Evolutionary conservation across 2,888 invertebrate species (phyloP), one percentile per base, ranked within the genome.

Genomic region (Euplagia quadripunctaria): DNA sequence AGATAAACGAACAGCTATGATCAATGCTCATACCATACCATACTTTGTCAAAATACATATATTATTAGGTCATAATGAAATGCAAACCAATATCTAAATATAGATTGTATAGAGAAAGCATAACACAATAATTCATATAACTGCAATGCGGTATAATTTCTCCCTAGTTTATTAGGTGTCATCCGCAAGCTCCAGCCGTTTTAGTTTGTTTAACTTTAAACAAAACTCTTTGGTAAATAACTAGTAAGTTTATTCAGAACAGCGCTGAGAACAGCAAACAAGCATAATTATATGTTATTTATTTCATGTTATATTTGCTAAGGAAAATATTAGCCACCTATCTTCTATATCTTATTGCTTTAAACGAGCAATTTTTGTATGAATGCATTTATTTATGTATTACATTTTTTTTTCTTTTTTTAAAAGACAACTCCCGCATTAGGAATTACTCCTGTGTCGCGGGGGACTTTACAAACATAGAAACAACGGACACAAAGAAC

Each of bases 131-230:
- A 72, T 76, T 78, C 71, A 77, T 72, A 78, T 78, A 74, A 74
- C 85, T 84, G 85, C 83, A 83, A 55, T 84, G 83, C 83, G 75
- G 83, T 82, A 75, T 75, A 73, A 82, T 77, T 76, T 82, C 70
- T 71, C 72, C 70, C 66, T 31, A 66, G 46, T 78, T 71, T 80
- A 76, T 80, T 64, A 79, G 52, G 70, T 74, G 68, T 74, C 64
- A 66, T 70, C 68, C n/a, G 42, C 61, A 43, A 67, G 68, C 67
- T 41, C 55, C 17, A 69, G 66, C 17, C 61, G 68, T 68, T 71
- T 71, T 66, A 69, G 31, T 65, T 70, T 52, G 49, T 61, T n/a
- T 42, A 76, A 74, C 31, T 72, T 75, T 71, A 52, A 61, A 65
- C 70, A 43, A 14, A 17, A 43, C 70, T 68, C 55, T 80, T 76